Evolutionary conservation across 2,888 invertebrate genomes (phyloP).

Genomic region (Lasioglossum marginatum): DNA sequence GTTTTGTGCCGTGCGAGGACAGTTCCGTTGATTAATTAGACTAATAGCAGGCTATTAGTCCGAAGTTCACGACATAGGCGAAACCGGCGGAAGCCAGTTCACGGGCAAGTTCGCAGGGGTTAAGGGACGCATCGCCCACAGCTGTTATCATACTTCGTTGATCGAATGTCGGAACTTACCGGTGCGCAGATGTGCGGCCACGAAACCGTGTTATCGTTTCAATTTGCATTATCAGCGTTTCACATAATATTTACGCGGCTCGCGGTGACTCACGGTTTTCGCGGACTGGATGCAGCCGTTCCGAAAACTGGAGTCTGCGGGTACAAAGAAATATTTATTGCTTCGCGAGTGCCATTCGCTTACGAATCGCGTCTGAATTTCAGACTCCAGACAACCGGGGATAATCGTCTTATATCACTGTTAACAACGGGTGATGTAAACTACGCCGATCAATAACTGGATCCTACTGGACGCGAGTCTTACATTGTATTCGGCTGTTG

Average conservation of each 20-base stretch:
- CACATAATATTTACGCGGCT: constrained; percentile 21
- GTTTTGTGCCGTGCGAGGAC: neutral
- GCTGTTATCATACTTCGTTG: constrained; percentile 37
- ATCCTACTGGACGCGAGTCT: no score
- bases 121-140: neutral
- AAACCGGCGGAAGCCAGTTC: neutral
- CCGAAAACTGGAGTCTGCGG: neutral
- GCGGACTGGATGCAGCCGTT: neutral
- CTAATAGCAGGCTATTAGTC: constrained; percentile 2
- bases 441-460: neutral
- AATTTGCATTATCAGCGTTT: constrained; percentile 53
- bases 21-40: constrained; percentile 1
- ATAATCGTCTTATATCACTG: neutral
- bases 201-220: constrained; percentile 47
- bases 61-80: neutral
- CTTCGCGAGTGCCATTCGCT: no score
- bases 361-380: no score
- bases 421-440: neutral
- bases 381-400: neutral
- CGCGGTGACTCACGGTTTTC: constrained; percentile 38
- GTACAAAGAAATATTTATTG: neutral
- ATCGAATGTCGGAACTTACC: constrained; percentile 25
- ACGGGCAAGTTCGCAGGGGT: neutral
- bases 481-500: no score
- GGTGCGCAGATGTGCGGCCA: constrained; percentile 23